Conservation (phyloP, 2,113 vertebrate genomes). For the Trematomus loennbergii region DNA sequence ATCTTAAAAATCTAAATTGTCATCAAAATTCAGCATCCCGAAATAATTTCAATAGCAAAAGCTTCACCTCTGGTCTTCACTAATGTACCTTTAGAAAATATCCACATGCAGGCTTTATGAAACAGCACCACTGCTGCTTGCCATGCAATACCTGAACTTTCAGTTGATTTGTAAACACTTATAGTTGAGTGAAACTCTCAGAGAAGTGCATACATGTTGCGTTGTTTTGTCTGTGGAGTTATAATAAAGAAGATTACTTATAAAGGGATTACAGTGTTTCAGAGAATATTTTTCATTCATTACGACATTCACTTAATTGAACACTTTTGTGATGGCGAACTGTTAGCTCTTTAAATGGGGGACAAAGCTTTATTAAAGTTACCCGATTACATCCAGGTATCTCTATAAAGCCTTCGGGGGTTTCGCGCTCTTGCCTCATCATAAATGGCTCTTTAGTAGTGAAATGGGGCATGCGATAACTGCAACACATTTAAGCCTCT, state of each 20-base stretch:
- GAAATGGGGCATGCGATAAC: slow-evolving; percentile 30
- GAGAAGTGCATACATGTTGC: neutral
- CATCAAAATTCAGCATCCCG: neutral
- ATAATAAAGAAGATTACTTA: slow-evolving; percentile 2
- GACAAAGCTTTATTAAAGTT: slow-evolving; percentile 15
- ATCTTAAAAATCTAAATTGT: neutral
- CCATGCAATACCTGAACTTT: neutral
- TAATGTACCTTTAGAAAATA: neutral
- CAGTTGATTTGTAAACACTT: slow-evolving; percentile 1
- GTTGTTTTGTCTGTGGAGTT: slow-evolving; percentile 13
- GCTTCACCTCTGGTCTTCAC: neutral
- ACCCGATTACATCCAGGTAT: slow-evolving; percentile 11
- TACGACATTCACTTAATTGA: slow-evolving; percentile 9
- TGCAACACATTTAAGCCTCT: neutral
- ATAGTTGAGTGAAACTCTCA: neutral
- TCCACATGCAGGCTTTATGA: too few relatives aligned
- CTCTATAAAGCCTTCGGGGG: slow-evolving; percentile 15
- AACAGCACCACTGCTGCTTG: neutral
- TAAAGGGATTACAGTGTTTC: neutral
- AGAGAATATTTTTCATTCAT: slow-evolving; percentile 22
- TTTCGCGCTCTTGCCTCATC: slow-evolving; percentile 15
- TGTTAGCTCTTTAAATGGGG: slow-evolving; percentile 8
- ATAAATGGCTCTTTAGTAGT: slow-evolving; percentile 3
- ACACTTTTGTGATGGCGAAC: slow-evolving; percentile 17
- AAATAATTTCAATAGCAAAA: neutral